Evolutionary conservation across 2,888 invertebrate genomes (phyloP).

Genomic region (Cybosia mesomella): DNA sequence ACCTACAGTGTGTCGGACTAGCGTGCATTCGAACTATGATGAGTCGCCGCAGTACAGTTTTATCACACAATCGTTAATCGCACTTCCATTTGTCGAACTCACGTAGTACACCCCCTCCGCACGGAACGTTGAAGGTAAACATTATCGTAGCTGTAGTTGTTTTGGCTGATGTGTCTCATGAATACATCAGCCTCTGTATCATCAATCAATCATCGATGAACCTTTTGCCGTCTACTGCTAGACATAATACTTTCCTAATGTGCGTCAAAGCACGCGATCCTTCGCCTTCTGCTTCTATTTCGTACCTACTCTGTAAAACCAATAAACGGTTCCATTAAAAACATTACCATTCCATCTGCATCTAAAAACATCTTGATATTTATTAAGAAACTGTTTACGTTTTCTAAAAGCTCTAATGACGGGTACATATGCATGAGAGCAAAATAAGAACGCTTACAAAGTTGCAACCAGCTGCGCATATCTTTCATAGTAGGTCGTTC

Average conservation of each 20-base stretch:
- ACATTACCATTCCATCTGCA: not conserved
- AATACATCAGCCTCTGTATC: not conserved
- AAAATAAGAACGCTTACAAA: slow-evolving; percentile 11
- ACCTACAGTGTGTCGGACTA: no score
- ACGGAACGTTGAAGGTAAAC: not conserved
- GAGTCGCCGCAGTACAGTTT: no score
- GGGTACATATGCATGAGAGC: slow-evolving; percentile 9
- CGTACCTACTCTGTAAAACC: not conserved
- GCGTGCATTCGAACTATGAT: no score
- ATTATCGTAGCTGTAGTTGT: not conserved
- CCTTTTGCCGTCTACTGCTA: not conserved
- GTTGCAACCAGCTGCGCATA: slow-evolving; percentile 18
- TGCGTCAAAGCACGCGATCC: not conserved
- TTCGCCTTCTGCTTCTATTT: not conserved
- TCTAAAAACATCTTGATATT: slow-evolving; percentile 10
- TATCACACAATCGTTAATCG: no score
- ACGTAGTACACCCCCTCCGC: no score
- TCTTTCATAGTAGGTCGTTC: slow-evolving; percentile 7
- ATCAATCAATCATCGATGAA: not conserved
- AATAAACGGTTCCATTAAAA: not conserved
- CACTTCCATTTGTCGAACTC: no score
- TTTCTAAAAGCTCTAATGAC: slow-evolving; percentile 10
- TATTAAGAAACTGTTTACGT: slow-evolving; percentile 12
- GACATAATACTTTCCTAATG: not conserved
- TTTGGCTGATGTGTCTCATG: not conserved